phyloP scores from a whole-genome alignment of 2,113 vertebrate species.

The Pelmatolapia mariae region DNA sequence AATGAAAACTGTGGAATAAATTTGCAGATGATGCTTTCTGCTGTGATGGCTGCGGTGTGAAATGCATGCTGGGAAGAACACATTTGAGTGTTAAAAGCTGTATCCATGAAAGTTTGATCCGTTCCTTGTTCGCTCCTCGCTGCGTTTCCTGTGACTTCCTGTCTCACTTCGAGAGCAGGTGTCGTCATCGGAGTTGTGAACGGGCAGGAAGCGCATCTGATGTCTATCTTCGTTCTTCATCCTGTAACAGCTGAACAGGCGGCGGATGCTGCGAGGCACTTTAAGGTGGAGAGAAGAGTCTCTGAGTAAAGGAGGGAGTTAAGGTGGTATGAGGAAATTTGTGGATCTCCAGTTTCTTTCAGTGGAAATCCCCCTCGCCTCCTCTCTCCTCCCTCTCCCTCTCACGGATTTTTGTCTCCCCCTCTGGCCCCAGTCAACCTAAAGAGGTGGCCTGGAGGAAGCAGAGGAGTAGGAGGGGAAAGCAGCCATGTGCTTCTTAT shows the following conservation, averaged over 20 bases:
- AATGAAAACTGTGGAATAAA: neutral
- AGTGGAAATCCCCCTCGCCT: neutral
- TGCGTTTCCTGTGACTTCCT: neutral
- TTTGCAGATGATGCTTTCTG: neutral
- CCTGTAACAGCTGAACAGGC: neutral
- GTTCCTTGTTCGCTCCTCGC: neutral
- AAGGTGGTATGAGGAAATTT: neutral
- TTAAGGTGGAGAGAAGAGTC: neutral
- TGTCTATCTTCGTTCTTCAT: neutral
- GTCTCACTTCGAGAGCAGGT: neutral
- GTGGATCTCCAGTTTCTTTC: neutral
- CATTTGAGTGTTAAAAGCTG: neutral
- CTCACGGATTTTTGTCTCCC: neutral
- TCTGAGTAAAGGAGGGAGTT: neutral
- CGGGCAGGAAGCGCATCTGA: neutral
- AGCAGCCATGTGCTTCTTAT: constrained; percentile 81
- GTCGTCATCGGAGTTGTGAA: neutral
- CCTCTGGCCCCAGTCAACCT: neutral
- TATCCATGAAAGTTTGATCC: neutral
- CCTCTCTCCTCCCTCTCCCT: neutral
- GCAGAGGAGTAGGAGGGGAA: constrained; percentile 26
- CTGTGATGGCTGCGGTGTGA: neutral
- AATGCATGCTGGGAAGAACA: neutral
- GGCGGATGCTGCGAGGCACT: neutral
- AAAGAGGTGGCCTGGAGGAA: neutral